phyloP scores from a whole-genome alignment of 92 coral and sea anemone genomes.

The Hydrozoanthus gracilis region DNA sequence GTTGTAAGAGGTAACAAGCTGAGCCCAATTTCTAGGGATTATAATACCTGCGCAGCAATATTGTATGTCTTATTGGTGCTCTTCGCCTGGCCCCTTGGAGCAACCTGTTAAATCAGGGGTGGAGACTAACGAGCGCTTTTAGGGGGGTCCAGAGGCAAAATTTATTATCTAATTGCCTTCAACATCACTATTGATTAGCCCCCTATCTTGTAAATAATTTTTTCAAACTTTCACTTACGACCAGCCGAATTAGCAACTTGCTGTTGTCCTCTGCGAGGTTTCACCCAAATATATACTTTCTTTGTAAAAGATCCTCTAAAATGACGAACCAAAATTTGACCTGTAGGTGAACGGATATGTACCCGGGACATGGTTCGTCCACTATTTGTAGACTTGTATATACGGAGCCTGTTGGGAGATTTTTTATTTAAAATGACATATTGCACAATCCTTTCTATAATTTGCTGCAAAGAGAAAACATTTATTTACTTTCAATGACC shows the following conservation, averaged over 20 bases:
- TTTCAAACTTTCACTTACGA: not conserved
- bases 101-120: not conserved
- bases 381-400: conserved; percentile 1
- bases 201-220: not conserved
- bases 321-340: not conserved
- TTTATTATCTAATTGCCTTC: not conserved
- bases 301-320: not conserved
- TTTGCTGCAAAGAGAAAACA: too few species aligned
- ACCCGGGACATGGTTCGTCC: conserved; percentile 1
- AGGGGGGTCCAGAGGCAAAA: not conserved
- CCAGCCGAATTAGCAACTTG: not conserved
- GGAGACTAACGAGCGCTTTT: too few species aligned
- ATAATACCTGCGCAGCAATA: too few species aligned
- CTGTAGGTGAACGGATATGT: not conserved
- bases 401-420: not conserved
- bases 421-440: not conserved
- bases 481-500: too few species aligned
- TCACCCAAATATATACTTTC: not conserved
- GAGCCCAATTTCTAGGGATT: too few species aligned
- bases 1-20: too few species aligned
- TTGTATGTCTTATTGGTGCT: not conserved
- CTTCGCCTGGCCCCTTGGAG: not conserved
- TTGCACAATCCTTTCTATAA: too few species aligned
- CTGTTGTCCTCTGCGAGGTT: not conserved
- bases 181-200: not conserved